Evolutionary conservation across 1,140 invertebrate genomes (phyloP).

Genomic region (Macrosteles quadrilineatus): DNA sequence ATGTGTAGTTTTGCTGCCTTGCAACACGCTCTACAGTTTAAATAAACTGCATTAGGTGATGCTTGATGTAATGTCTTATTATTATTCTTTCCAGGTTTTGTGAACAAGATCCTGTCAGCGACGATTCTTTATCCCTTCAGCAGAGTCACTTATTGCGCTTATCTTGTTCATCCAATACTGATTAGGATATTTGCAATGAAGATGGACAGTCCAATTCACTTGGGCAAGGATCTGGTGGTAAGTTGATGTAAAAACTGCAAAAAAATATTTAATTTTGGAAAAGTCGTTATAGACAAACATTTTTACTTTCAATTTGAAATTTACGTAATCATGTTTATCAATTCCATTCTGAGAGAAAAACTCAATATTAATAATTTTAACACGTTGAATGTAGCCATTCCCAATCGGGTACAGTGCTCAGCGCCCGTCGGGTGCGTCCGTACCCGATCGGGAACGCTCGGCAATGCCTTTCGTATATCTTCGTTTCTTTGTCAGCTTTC

Average conservation of each 20-base stretch:
- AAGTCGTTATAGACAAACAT: background rate
- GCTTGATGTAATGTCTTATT: no score
- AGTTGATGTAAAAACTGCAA: constrained; percentile 44
- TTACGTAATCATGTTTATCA: no score
- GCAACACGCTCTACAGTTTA: no score
- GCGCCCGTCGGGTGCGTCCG: no score
- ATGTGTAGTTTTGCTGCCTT: background rate
- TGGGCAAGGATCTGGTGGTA: constrained; percentile 74
- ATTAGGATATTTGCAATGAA: constrained; percentile 74
- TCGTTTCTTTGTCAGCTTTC: no score
- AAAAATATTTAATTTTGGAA: background rate
- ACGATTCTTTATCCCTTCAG: constrained; percentile 80
- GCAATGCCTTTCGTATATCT: no score
- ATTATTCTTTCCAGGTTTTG: constrained; percentile 60
- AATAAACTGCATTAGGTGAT: no score
- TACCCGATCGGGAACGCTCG: no score
- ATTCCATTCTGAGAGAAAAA: constrained; percentile 25
- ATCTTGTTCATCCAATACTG: constrained; percentile 78
- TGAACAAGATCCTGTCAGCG: constrained; percentile 65
- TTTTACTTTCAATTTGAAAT: no score
- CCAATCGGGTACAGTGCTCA: no score
- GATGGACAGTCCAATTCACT: constrained; percentile 74
- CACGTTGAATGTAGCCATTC: no score
- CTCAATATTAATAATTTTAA: constrained; percentile 9
- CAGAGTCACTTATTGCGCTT: constrained; percentile 80